Percentiles rank a stretch among this genome's conserved stretches.
These are phyloP conservation scores for Drosophila nigricruria DNA, from an alignment of 2,888 invertebrate genomes.

Conservation along the genomic window DNA sequence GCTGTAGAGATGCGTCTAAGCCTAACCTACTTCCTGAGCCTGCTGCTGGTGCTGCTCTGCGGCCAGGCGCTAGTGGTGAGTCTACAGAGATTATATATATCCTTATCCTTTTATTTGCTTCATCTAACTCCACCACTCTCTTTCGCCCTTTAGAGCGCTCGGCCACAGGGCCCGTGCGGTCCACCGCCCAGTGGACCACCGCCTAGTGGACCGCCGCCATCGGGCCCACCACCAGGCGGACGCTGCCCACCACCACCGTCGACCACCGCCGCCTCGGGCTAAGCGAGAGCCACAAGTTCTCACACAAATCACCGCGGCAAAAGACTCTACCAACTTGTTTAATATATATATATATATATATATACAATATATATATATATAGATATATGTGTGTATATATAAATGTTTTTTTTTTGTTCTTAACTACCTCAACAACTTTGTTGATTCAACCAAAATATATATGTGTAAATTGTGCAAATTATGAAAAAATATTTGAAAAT, in stretches of 20 bases:
- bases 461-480: background rate
- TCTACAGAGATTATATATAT: background rate
- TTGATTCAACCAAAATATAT: background rate
- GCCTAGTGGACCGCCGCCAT: conserved; percentile 56
- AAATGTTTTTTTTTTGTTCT: conserved; percentile 4
- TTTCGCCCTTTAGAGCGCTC: conserved; percentile 31
- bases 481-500: too few relatives aligned
- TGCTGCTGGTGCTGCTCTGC: conserved; percentile 36
- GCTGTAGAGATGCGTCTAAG: conserved; percentile 49
- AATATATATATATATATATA: background rate
- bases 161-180: conserved; percentile 62
- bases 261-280: conserved; percentile 57
- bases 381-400: background rate
- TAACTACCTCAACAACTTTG: background rate
- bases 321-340: background rate
- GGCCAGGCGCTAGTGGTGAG: conserved; percentile 57
- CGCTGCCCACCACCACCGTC: conserved; percentile 44
- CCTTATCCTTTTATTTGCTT: too few relatives aligned
- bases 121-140: too few relatives aligned
- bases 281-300: background rate
- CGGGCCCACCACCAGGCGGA: conserved; percentile 61
- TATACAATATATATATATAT: background rate
- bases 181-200: conserved; percentile 62
- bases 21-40: conserved; percentile 31
- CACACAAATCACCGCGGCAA: background rate